These are phyloP conservation scores for Mobula hypostoma DNA, from an alignment of 2,113 vertebrate genomes.

Conservation along the genomic window DNA sequence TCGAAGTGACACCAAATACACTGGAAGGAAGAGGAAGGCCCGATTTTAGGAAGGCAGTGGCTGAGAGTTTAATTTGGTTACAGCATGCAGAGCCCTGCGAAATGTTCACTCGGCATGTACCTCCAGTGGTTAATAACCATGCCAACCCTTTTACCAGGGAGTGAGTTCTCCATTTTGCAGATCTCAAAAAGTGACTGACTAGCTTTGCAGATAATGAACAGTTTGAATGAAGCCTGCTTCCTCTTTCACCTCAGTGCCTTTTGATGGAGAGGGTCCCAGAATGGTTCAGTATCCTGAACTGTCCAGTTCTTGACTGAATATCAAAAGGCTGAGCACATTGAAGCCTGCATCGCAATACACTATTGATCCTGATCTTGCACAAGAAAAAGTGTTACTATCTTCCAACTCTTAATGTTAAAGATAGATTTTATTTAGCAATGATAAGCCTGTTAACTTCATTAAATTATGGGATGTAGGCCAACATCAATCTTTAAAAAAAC, in stretches of 20 bases:
- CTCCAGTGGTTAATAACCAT: background rate
- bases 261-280: background rate
- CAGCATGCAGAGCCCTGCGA: too few relatives aligned
- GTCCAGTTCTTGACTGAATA: background rate
- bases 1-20: conserved; percentile 82
- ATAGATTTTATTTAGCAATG: background rate
- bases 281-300: background rate
- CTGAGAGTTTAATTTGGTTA: background rate
- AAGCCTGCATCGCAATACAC: background rate
- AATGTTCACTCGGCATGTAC: background rate
- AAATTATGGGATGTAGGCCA: background rate
- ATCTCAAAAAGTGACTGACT: background rate
- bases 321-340: background rate
- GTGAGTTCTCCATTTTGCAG: background rate
- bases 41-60: conserved; percentile 55
- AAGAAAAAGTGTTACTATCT: background rate
- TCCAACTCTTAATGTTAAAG: background rate
- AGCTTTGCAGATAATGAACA: background rate
- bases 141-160: too few relatives aligned
- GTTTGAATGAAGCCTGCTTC: background rate
- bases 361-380: background rate
- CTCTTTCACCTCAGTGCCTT: background rate
- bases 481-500: background rate
- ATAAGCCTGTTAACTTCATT: background rate
- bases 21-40: conserved; percentile 74